phyloP scores from a whole-genome alignment of 2,113 vertebrate species.

The Abramis brama region DNA sequence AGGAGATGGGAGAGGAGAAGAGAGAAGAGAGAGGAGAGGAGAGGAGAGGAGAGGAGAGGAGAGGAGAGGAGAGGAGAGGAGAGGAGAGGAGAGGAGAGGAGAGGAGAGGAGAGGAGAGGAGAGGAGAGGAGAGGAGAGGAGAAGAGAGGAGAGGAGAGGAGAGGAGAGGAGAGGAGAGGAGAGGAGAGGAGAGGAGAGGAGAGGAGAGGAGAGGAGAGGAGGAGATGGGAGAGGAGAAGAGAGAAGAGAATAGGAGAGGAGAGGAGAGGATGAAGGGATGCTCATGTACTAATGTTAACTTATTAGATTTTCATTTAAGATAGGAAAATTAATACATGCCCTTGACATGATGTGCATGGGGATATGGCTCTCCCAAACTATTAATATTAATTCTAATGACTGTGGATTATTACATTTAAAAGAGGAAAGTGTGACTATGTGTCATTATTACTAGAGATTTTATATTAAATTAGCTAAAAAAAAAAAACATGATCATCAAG shows the following conservation, averaged over 20 bases:
- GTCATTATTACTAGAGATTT: constrained; percentile 29
- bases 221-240: too few relatives aligned
- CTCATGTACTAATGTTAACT: constrained; percentile 4
- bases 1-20: too few relatives aligned
- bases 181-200: too few relatives aligned
- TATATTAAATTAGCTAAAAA: background rate
- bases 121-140: too few relatives aligned
- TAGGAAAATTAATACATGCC: constrained; percentile 20
- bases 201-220: too few relatives aligned
- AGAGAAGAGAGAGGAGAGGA: too few relatives aligned
- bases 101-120: too few relatives aligned
- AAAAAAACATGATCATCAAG: background rate
- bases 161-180: too few relatives aligned
- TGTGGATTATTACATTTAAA: constrained; percentile 45
- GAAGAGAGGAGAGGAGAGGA: background rate
- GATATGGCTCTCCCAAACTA: constrained; percentile 40
- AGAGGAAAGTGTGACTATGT: constrained; percentile 34
- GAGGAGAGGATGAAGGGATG: background rate
- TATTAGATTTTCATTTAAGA: background rate
- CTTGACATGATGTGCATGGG: constrained; percentile 37
- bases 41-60: too few relatives aligned
- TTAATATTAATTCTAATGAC: constrained; percentile 53
- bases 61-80: too few relatives aligned
- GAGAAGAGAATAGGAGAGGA: too few relatives aligned
- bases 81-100: too few relatives aligned